Percentiles rank a stretch among this genome's conserved stretches.
Evolutionary conservation across 2,113 vertebrate species (phyloP).

Genomic region (Madoqua kirkii): DNA sequence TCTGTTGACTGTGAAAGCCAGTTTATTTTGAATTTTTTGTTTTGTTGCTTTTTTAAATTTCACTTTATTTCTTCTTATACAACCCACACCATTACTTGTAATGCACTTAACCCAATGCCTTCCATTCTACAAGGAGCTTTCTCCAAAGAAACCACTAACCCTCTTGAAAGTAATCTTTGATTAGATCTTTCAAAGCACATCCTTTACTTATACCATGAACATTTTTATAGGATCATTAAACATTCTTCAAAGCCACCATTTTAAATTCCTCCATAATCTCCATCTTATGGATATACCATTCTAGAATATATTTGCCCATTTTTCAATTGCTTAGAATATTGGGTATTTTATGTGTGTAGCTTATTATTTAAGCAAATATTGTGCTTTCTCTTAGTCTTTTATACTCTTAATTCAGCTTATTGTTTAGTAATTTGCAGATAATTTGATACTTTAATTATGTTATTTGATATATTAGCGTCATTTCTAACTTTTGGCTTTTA

Average conservation of each 20-base stretch:
- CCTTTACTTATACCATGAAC: not conserved
- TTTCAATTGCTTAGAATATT: not conserved
- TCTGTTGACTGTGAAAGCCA: not conserved
- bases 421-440: not conserved
- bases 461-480: not conserved
- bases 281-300: not conserved
- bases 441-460: not conserved
- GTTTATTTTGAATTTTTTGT: slow-evolving; percentile 9
- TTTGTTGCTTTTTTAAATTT: not conserved
- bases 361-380: not conserved
- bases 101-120: not conserved
- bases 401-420: not conserved
- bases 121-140: not conserved
- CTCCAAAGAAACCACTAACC: not conserved
- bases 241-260: not conserved
- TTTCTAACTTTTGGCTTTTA: not conserved
- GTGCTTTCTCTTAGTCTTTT: not conserved
- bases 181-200: not conserved
- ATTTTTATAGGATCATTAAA: not conserved
- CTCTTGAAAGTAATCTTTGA: not conserved
- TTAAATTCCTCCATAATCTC: not conserved
- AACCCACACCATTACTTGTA: not conserved
- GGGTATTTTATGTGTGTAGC: not conserved
- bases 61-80: not conserved
- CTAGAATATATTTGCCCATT: not conserved